Percentiles rank a stretch among this genome's conserved stretches.
phyloP scores from a whole-genome alignment of 2,888 invertebrate species.

The Ariolimax columbianus region DNA sequence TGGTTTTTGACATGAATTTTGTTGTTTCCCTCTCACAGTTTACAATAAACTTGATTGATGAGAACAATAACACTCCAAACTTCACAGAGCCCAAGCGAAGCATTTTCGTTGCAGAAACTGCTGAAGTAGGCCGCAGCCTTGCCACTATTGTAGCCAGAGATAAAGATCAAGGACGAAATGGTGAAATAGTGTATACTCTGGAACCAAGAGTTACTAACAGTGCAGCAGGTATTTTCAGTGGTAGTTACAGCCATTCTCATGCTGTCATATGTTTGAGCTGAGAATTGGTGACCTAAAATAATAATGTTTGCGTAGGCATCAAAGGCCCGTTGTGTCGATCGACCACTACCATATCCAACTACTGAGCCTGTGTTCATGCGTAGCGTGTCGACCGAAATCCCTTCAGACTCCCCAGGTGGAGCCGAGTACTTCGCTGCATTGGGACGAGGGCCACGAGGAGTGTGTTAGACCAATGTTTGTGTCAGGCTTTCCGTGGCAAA shows the following conservation, averaged over 20 bases:
- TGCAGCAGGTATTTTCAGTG: not conserved
- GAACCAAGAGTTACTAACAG: not conserved
- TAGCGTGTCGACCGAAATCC: too few relatives aligned
- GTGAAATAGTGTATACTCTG: slow-evolving; percentile 32
- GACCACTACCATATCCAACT: too few relatives aligned
- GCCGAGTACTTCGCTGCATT: too few relatives aligned
- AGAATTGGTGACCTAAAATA: too few relatives aligned
- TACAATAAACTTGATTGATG: slow-evolving; percentile 63
- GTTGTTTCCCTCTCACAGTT: not conserved
- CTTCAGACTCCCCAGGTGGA: too few relatives aligned
- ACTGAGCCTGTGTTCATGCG: too few relatives aligned
- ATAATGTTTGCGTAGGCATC: too few relatives aligned
- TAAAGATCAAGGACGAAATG: slow-evolving; percentile 34
- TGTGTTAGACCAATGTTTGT: too few relatives aligned
- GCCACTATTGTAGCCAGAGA: slow-evolving; percentile 40
- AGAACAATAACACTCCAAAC: slow-evolving; percentile 73
- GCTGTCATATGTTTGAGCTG: not conserved
- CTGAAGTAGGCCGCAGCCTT: slow-evolving; percentile 8
- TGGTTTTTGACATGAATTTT: not conserved
- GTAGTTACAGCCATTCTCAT: not conserved
- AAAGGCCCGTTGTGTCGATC: too few relatives aligned
- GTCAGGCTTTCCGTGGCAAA: too few relatives aligned
- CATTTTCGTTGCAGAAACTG: slow-evolving; percentile 53
- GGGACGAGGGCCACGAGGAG: too few relatives aligned
- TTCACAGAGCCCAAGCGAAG: slow-evolving; percentile 55